Conservation (phyloP, 1,140 invertebrate species). For the Tribolium castaneum region DNA sequence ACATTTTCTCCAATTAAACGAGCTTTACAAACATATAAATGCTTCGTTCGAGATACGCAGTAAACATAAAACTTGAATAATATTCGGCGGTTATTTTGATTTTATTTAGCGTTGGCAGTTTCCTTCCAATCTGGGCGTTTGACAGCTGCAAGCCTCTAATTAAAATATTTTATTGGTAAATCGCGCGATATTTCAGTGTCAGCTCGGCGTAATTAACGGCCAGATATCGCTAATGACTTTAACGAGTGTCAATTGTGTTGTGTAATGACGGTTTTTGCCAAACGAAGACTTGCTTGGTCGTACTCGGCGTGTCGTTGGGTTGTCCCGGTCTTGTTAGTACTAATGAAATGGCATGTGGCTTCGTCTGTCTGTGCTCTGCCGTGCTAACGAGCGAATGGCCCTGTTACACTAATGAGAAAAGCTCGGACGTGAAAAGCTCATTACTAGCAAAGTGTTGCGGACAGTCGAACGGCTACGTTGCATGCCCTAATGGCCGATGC, state of each 20-base stretch:
- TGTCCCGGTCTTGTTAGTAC: constrained; percentile 55
- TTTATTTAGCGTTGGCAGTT: background rate
- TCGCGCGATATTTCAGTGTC: constrained; percentile 30
- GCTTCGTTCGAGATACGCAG: background rate
- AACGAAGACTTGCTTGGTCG: constrained; percentile 29
- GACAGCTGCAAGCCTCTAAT: constrained; percentile 10
- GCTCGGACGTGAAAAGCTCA: constrained; percentile 58
- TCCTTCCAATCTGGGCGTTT: background rate
- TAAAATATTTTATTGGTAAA: constrained; percentile 31
- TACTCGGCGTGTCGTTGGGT: constrained; percentile 19
- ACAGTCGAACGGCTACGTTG: constrained; percentile 50
- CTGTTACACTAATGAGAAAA: constrained; percentile 60
- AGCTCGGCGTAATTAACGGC: constrained; percentile 30
- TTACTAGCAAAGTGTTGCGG: constrained; percentile 57
- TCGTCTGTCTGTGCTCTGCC: constrained; percentile 46
- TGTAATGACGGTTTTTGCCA: constrained; percentile 18
- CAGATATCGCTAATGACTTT: constrained; percentile 38
- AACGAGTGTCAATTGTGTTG: constrained; percentile 40
- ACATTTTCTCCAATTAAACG: constrained; percentile 39
- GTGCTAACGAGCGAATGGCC: constrained; percentile 55
- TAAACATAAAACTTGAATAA: constrained; percentile 12
- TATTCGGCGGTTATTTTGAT: constrained; percentile 31
- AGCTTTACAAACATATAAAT: constrained; percentile 31
- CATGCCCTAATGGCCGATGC: constrained; percentile 32
- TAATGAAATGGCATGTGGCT: constrained; percentile 59